A percentile compares a stretch with the other conserved stretches of the same genome.
phyloP scores from a whole-genome alignment of 35 echinoderm and acorn worm species.

The Hemicentrotus pulcherrimus region DNA sequence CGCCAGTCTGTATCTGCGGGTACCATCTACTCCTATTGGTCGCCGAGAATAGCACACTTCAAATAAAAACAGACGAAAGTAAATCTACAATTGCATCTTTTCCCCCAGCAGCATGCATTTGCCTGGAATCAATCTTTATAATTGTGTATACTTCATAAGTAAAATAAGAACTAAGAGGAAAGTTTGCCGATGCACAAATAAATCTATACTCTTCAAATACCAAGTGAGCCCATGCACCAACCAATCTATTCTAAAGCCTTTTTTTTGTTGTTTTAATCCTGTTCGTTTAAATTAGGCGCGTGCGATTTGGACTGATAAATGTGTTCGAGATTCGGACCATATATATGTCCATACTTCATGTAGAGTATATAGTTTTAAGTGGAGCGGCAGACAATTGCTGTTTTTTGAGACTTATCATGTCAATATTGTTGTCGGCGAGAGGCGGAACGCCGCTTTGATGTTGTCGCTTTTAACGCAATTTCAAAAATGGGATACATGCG shows the following conservation, averaged over 20 bases:
- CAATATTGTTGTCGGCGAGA: conserved; percentile 15
- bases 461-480: conserved; percentile 45
- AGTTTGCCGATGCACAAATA: neutral
- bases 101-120: neutral
- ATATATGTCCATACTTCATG: conserved; percentile 12
- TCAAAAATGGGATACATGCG: conserved; percentile 34
- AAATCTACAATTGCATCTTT: neutral
- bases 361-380: neutral
- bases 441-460: conserved; percentile 20
- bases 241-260: neutral
- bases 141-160: neutral
- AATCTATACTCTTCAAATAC: neutral
- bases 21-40: neutral
- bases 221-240: neutral
- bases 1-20: neutral
- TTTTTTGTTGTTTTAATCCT: conserved; percentile 21
- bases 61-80: neutral
- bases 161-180: neutral
- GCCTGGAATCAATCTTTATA: neutral
- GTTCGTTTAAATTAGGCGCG: conserved; percentile 23
- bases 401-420: conserved; percentile 1
- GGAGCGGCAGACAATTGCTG: neutral
- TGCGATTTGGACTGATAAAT: conserved; percentile 28
- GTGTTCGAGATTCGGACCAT: conserved; percentile 2
- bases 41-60: neutral